These are phyloP conservation scores for Pectinophora gossypiella DNA, from an alignment of 1,140 invertebrate species.

Conservation along the genomic window DNA sequence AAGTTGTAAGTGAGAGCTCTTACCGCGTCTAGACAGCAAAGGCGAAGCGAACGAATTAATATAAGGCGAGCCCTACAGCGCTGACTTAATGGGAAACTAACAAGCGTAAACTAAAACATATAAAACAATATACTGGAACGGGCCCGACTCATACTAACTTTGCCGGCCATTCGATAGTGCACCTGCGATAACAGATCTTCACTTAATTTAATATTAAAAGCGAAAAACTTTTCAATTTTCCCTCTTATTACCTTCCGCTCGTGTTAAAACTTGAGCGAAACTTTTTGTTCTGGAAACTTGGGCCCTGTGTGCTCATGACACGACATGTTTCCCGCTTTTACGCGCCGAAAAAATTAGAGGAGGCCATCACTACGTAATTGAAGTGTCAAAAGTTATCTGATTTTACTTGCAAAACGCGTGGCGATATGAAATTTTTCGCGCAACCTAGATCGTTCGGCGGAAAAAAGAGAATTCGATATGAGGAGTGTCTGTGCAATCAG, in stretches of 20 bases:
- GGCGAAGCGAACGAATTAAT: constrained; percentile 35
- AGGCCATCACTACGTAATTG: constrained; percentile 68
- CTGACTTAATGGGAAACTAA: constrained; percentile 38
- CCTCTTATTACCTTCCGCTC: constrained; percentile 41
- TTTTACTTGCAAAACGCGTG: constrained; percentile 72
- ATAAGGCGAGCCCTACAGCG: constrained; percentile 24
- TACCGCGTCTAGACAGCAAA: too few relatives aligned
- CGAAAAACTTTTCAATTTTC: constrained; percentile 50
- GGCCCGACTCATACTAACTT: constrained; percentile 5
- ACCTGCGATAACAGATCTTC: constrained; percentile 32
- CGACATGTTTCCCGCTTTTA: constrained; percentile 47
- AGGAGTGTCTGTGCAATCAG: constrained; percentile 61
- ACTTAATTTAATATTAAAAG: constrained; percentile 40
- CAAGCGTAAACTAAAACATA: constrained; percentile 44
- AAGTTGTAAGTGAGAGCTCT: constrained; percentile 22
- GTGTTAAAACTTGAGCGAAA: constrained; percentile 32
- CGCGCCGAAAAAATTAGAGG: constrained; percentile 54
- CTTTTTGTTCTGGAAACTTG: constrained; percentile 61
- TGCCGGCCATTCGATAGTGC: constrained; percentile 22
- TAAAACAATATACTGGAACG: constrained; percentile 28
- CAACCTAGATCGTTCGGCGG: constrained; percentile 52
- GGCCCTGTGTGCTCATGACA: constrained; percentile 55
- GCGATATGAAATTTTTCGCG: constrained; percentile 70
- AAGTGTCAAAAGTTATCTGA: constrained; percentile 74
- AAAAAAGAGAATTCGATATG: constrained; percentile 72